Evolutionary conservation across 2,113 vertebrate species (phyloP), one percentile per base, ranked within the genome.

Genomic region (Pteronura brasiliensis): DNA sequence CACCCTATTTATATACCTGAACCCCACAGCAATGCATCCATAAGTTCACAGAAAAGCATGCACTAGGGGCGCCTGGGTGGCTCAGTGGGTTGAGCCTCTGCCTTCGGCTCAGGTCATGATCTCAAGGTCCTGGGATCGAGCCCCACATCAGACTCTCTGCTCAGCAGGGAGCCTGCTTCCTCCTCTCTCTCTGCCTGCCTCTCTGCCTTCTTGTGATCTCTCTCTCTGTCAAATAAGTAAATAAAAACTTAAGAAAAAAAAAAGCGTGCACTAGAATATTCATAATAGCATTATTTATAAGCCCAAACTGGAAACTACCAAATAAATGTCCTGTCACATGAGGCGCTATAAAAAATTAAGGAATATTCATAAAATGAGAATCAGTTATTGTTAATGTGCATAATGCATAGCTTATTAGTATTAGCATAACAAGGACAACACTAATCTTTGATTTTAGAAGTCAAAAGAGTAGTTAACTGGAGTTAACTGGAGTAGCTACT

Each of bases 1-100:
- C 17, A 57, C 0, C 21, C 3, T 7, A 0, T 6, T 3, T n/a
- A 4, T 31, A 25, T 2, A 69, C 18, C 2, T 72, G 13, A 65
- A 29, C 4, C 8, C 8, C 42, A 20, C 0, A 47, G 4, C 17
- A 81, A 7, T 3, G 5, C 21, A 34, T 15, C 14, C 0, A 34
- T 20, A 42, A 42, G 13, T 57, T 90, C 36, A 67, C n/a, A 20
- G 20, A 59, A 67, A 67, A 23, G 6, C 7, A 59, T 15, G 8
- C 1, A 12, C 17, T 23, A 42, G 31, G 10, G 10, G 9, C 10
- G 44, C 44, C 44, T 47, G 44, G 44, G 44, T 11, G 44, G 44
- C 44, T 47, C 44, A 47, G 44, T 47, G 44, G 44, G 44, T 47
- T 47, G 44, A 47, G 44, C 44, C 44, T 47, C 10, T 47, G 44